Evolutionary conservation across 2,113 vertebrate species (phyloP), one percentile per base, ranked within the genome.

Genomic region (Menura novaehollandiae): DNA sequence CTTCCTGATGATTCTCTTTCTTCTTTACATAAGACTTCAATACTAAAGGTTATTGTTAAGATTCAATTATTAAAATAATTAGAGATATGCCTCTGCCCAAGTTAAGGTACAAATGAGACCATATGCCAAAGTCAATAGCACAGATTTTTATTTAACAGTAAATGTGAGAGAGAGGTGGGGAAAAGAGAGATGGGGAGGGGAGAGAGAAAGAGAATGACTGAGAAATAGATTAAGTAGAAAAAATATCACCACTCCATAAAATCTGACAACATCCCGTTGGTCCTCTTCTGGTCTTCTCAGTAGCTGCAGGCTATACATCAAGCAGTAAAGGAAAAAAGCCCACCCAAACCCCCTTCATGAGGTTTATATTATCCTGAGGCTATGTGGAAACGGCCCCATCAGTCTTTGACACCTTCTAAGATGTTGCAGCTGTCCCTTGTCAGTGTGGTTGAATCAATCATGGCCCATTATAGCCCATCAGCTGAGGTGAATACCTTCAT

Each of bases 371-470:
- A 15, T 33, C 18, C 27, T 60, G 22, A 52, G 21, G 5, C 8
- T 19, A 23, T 18, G 19, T 46, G 55, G 53, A 37, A 60, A 33
- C 60, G 4, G 32, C 47, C 28, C 15, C 15, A 9, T 28, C 15
- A 46, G 46, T 46, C 39, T 52, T 33, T 46, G 39, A 46, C 12
- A 9, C 7, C 3, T 46, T 22, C 18, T 44, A 19, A 49, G 15
- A 37, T 46, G 37, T 15, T 52, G 22, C 11, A 44, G 84, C 21
- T 10, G 2, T 58, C 37, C 35, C 72, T 59, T 35, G 3, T 59
- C 53, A 37, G 10, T 0, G 0, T 24, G 41, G 33, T 37, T 72
- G 32, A 43, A 32, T 28, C 1, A 0, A 0, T 60, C 11, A 18
- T 13, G 63, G 53, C 14, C 37, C 26, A 15, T 37, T 26, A 43